Evolutionary conservation across 2,888 invertebrate genomes (phyloP), one percentile per base, ranked within the genome.

Genomic region (Epinotia brunnichana): DNA sequence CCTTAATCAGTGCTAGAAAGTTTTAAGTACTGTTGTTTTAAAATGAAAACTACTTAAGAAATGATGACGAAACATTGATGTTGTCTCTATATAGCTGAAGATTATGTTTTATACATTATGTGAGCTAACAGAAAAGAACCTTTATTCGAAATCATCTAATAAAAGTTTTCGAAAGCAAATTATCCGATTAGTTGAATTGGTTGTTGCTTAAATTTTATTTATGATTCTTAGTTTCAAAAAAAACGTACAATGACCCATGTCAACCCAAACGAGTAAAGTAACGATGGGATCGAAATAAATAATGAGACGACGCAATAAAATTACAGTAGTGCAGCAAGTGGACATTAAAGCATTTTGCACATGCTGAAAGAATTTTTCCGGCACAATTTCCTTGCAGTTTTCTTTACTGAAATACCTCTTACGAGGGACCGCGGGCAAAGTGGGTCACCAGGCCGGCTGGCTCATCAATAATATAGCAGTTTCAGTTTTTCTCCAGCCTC

Each of bases 371-470:
- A 63, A 53, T 5, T 56, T 59, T 62, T 51, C 54, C 17, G 44
- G 64, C 64, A 73, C 75, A 74, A 77, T 81, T 81, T 79, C 76
- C 75, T 68, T 69, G 29, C 75, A 71, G 75, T 82, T 77, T 75
- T 73, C 73, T 69, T 62, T 63, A 57, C 56, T 24, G 67, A 71
- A 72, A 76, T 75, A 76, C 81, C 82, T 77, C 80, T 74, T 76
- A 69, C 69, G 75, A 69, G 74, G 70, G 75, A 67, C 67, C 57
- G 70, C 73, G 76, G 69, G 71, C 59, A 73, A 87, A 86, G 76
- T 87, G 75, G 89, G 89, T 85, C 87, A 85, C 68, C 74, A 76
- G 81, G 79, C 72, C 81, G 75, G 77, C 79, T 80, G 76, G 77
- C 79, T 80, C 86, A 83, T 88, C 83, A 84, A 88, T 88, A 86